Evolutionary conservation across 2,113 vertebrate species (phyloP), one percentile per base, ranked within the genome.

Genomic region (Pristiophorus japonicus): DNA sequence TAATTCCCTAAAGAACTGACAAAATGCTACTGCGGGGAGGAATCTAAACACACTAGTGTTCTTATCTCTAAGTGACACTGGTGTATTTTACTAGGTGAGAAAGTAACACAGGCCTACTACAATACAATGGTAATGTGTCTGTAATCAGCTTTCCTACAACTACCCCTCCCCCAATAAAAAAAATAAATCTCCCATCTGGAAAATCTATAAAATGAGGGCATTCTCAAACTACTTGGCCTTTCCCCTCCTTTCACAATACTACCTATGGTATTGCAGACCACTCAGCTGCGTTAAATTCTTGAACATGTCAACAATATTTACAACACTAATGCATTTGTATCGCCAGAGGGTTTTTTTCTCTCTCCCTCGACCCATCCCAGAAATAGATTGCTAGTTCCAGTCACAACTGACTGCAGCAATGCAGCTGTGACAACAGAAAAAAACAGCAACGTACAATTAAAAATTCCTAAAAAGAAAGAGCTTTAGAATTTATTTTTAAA

Each of bases 381-480:
- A 51, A 51, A 27, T 20, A 47, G 65, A 70, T 70, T 51, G 45
- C 66, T 70, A 47, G 93, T 62, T 51, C 66, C 66, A 94, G 66
- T 94, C 93, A 51, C 65, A 47, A 47, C 63, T 94, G 63, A 45
- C 93, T 94, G 93, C 93, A 70, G 93, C 66, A 70, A 66, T 34
- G 38, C 92, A 94, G 92, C 92, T 94, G 92, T 70, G 63, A 22
- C 42, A 51, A 51, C 38, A 51, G 93, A 16, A 91, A n/a, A 96
- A 96, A 97, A 96, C 97, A 96, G 97, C 97, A 97, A 97, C 97
- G 97, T 97, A 97, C 97, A 97, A 97, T 97, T 97, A 97, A 97
- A 97, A 97, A 55, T 96, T 96, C 97, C 97, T 97, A n/a, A 78
- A 14, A 97, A 97, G n/a, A n/a, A n/a, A 85, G 97, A 97, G 42